A percentile compares a stretch with the other conserved stretches of the same genome.
phyloP scores from a whole-genome alignment of 2,888 invertebrate species.

The Leptinotarsa peninsularis region DNA sequence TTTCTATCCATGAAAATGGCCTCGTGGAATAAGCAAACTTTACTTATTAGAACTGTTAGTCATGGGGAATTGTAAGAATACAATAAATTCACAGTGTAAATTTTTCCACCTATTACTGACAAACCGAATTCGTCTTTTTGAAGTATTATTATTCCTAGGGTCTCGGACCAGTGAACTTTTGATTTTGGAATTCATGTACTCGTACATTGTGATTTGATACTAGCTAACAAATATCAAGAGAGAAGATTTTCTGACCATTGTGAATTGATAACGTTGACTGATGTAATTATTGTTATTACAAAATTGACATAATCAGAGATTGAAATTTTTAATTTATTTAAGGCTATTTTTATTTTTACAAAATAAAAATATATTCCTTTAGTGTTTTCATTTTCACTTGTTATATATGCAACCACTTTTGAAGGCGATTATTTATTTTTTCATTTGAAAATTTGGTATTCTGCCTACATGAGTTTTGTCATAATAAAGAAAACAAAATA shows the following conservation, averaged over 20 bases:
- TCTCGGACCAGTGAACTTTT: neutral
- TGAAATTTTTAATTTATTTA: constrained; percentile 29
- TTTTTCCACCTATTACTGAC: too few species aligned
- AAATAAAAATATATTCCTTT: constrained; percentile 40
- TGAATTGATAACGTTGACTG: constrained; percentile 34
- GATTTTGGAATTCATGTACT: neutral
- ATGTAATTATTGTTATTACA: constrained; percentile 34
- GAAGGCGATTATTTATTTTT: neutral
- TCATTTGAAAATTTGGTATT: too few species aligned
- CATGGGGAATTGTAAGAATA: too few species aligned
- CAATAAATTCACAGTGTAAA: too few species aligned
- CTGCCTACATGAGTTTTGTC: too few species aligned
- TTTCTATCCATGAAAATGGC: neutral
- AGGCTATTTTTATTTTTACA: constrained; percentile 43
- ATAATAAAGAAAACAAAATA: too few species aligned
- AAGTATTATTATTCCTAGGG: neutral
- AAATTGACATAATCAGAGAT: constrained; percentile 25
- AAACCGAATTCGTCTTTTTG: too few species aligned
- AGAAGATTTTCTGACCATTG: constrained; percentile 22
- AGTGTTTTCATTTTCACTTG: constrained; percentile 14
- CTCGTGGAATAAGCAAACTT: too few species aligned
- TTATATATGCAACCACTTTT: neutral
- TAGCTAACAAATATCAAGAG: neutral
- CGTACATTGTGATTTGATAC: constrained; percentile 4
- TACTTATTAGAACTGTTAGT: too few species aligned